A percentile compares a stretch with the other conserved stretches of the same genome.
These are phyloP conservation scores for Nemotelus nigrinus DNA, from an alignment of 2,888 invertebrate species.

Conservation along the genomic window DNA sequence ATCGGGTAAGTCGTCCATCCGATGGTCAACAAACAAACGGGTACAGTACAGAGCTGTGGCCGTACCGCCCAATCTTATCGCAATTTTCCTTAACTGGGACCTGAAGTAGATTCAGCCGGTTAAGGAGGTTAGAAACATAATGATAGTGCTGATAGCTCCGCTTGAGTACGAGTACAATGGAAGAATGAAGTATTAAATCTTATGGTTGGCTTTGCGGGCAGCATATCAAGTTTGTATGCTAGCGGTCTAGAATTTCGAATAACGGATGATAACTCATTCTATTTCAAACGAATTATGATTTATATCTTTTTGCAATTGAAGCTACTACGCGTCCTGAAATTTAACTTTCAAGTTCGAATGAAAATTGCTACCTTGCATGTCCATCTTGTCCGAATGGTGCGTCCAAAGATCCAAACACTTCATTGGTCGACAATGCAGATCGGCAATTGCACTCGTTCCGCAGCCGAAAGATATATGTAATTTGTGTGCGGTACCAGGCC, in stretches of 20 bases:
- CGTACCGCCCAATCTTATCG: constrained; percentile 42
- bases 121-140: not conserved
- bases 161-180: not conserved
- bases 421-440: too few species aligned
- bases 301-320: too few species aligned
- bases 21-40: not conserved
- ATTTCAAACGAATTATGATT: too few species aligned
- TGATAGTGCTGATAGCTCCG: not conserved
- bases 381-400: too few species aligned
- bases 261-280: too few species aligned
- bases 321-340: too few species aligned
- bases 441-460: too few species aligned
- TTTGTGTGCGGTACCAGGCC: not conserved
- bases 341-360: too few species aligned
- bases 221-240: not conserved
- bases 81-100: constrained; percentile 28
- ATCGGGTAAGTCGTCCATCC: constrained; percentile 60
- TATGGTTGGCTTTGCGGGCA: not conserved
- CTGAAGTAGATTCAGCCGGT: not conserved
- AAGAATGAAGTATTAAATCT: not conserved
- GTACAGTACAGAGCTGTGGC: constrained; percentile 10
- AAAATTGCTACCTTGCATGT: too few species aligned
- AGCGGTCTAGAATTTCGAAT: not conserved
- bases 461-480: not conserved
- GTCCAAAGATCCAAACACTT: too few species aligned